phyloP scores from a whole-genome alignment of 1,140 invertebrate genomes.

The Drosophila orena region DNA sequence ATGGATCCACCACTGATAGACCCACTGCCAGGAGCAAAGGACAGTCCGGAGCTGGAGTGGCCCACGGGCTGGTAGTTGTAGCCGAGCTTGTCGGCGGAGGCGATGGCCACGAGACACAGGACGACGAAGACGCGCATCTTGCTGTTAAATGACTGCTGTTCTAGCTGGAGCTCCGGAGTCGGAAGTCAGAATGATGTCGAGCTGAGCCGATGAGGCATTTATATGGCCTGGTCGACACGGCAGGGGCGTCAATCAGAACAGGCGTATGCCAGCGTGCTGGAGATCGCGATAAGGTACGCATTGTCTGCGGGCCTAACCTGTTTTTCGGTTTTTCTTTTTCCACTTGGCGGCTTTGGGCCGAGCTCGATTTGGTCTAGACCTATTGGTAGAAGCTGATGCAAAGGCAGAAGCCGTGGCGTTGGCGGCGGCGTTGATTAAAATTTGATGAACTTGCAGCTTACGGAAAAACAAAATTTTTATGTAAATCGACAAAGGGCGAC shows the following conservation, averaged over 20 bases:
- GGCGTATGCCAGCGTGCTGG: slow-evolving; percentile 52
- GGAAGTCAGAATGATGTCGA: slow-evolving; percentile 74
- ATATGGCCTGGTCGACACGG: slow-evolving; percentile 48
- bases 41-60: slow-evolving; percentile 69
- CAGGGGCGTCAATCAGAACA: slow-evolving; percentile 69
- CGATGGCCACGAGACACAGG: slow-evolving; percentile 72
- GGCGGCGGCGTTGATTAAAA: slow-evolving; percentile 72
- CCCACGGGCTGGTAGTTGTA: slow-evolving; percentile 79
- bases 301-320: slow-evolving; percentile 64
- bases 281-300: slow-evolving; percentile 70
- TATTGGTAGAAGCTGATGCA: not conserved
- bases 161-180: slow-evolving; percentile 68
- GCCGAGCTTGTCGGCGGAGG: slow-evolving; percentile 72
- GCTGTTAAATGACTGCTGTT: slow-evolving; percentile 31
- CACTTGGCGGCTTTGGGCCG: slow-evolving; percentile 35
- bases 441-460: slow-evolving; percentile 77
- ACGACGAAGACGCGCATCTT: slow-evolving; percentile 75
- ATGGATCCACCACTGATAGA: slow-evolving; percentile 34
- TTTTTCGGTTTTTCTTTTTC: slow-evolving; percentile 61
- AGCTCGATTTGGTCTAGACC: slow-evolving; percentile 2
- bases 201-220: slow-evolving; percentile 51
- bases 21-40: slow-evolving; percentile 74
- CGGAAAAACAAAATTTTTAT: slow-evolving; percentile 72
- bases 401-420: slow-evolving; percentile 15
- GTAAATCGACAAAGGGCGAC: slow-evolving; percentile 49